Conservation (phyloP, 2,797 vertebrate genomes). For the Arrhamphus sclerolepis region DNA sequence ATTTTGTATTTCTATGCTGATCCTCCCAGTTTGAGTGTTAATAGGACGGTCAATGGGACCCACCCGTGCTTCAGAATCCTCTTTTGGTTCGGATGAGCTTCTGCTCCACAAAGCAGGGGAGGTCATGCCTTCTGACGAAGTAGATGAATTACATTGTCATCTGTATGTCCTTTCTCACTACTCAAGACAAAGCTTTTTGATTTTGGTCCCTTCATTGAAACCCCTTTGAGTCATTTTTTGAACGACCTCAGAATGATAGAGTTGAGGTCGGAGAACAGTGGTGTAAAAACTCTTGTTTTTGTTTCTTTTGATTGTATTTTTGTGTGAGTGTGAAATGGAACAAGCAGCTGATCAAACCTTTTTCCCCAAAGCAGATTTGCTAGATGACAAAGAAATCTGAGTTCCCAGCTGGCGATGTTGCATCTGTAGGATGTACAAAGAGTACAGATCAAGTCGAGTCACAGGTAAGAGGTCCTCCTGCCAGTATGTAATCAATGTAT, state of each 20-base stretch:
- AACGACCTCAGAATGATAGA: constrained; percentile 34
- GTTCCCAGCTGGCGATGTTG: constrained; percentile 28
- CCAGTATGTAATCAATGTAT: not conserved
- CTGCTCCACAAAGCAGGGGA: constrained; percentile 70
- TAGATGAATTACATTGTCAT: constrained; percentile 58
- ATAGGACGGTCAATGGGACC: constrained; percentile 73
- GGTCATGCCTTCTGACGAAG: constrained; percentile 58
- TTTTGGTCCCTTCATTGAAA: constrained; percentile 30
- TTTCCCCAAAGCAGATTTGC: constrained; percentile 59
- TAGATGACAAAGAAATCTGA: constrained; percentile 39
- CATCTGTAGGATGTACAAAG: constrained; percentile 77
- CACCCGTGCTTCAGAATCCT: constrained; percentile 60
- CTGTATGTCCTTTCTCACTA: constrained; percentile 54
- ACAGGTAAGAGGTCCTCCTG: constrained; percentile 69
- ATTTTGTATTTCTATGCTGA: constrained; percentile 65
- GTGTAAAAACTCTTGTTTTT: constrained; percentile 9
- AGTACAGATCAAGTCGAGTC: constrained; percentile 73
- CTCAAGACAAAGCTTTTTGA: constrained; percentile 58
- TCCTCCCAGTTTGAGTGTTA: constrained; percentile 68
- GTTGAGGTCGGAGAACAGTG: constrained; percentile 4
- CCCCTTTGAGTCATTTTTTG: constrained; percentile 53
- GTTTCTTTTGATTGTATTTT: constrained; percentile 1
- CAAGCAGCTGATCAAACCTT: constrained; percentile 42
- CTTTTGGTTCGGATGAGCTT: constrained; percentile 64
- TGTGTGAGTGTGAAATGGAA: constrained; percentile 24